Evolutionary conservation across 2,113 vertebrate species (phyloP).

Genomic region (Pantherophis guttatus): DNA sequence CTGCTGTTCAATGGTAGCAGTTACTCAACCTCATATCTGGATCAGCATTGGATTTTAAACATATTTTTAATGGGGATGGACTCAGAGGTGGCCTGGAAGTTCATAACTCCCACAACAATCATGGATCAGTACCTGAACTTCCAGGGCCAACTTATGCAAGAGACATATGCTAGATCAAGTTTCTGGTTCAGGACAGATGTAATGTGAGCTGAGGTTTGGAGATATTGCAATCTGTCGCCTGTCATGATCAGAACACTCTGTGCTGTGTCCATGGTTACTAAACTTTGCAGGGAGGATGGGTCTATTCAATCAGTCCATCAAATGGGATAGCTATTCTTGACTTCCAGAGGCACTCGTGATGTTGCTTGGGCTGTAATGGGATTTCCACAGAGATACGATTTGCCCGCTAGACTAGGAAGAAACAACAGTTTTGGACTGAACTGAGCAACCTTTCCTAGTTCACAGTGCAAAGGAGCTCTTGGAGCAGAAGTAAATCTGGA

Average conservation of each 20-base stretch:
- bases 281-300: not conserved
- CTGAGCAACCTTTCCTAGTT: not conserved
- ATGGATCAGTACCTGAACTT: not conserved
- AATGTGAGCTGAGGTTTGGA: not conserved
- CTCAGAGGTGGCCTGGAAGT: not conserved
- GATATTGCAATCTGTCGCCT: not conserved
- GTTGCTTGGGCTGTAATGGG: not conserved
- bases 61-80: not conserved
- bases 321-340: not conserved
- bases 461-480: not conserved
- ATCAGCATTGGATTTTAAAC: not conserved
- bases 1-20: not conserved
- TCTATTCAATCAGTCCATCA: not conserved
- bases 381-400: not conserved
- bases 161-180: not conserved
- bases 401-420: not conserved
- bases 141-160: not conserved
- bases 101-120: not conserved
- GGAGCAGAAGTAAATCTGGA: not conserved
- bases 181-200: not conserved
- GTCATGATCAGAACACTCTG: not conserved
- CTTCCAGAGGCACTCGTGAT: not conserved
- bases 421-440: not conserved
- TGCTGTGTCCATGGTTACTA: not conserved
- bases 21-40: not conserved